These are phyloP conservation scores for Magallana gigas DNA, from an alignment of 1,140 invertebrate species.

Conservation along the genomic window DNA sequence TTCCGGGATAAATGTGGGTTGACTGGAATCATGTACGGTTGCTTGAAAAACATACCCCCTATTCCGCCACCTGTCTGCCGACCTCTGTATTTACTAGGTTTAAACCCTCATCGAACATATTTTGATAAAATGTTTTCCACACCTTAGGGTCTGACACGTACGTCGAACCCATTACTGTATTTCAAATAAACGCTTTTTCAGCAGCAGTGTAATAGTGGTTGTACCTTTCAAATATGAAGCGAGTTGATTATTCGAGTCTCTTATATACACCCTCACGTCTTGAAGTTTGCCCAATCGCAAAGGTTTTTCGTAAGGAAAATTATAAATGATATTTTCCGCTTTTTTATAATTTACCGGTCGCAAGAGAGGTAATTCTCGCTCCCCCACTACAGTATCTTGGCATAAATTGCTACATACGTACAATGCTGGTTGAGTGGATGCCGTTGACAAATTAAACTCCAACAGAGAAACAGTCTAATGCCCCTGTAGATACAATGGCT, in stretches of 20 bases:
- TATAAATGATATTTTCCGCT: too few relatives aligned
- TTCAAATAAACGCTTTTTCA: slow-evolving; percentile 32
- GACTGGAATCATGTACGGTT: slow-evolving; percentile 47
- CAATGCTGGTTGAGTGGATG: neutral
- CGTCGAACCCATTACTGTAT: neutral
- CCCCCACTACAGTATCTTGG: too few relatives aligned
- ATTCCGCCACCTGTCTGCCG: neutral
- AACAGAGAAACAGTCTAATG: neutral
- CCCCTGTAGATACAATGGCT: neutral
- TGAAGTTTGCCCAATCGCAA: too few relatives aligned
- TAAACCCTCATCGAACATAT: slow-evolving; percentile 25
- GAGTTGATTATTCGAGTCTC: too few relatives aligned
- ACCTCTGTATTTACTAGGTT: neutral
- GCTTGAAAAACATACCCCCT: slow-evolving; percentile 4
- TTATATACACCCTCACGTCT: too few relatives aligned
- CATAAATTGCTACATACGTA: too few relatives aligned
- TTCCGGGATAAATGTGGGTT: neutral
- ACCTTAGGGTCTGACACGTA: neutral
- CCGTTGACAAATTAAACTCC: slow-evolving; percentile 2
- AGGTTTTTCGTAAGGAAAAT: too few relatives aligned
- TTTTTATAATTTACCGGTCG: too few relatives aligned
- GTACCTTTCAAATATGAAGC: slow-evolving; percentile 5
- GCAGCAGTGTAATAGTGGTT: neutral
- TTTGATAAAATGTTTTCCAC: slow-evolving; percentile 16
- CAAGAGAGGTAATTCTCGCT: too few relatives aligned